phyloP scores from a whole-genome alignment of 2,797 vertebrate species.

The Helostoma temminkii region DNA sequence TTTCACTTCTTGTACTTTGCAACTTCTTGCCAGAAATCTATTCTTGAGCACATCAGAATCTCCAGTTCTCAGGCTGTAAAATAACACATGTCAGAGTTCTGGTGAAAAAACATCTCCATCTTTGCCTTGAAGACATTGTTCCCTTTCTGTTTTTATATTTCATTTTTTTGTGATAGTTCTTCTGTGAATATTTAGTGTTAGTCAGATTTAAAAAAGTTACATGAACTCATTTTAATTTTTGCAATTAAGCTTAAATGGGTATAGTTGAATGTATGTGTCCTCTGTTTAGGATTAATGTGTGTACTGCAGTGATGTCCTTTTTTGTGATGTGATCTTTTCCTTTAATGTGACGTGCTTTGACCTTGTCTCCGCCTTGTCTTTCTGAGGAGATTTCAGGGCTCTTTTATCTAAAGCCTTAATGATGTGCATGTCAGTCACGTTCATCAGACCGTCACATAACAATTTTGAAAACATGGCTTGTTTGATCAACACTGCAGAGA shows the following conservation, averaged over 20 bases:
- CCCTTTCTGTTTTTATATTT: neutral
- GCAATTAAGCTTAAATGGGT: neutral
- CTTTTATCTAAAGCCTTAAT: slow-evolving; percentile 53
- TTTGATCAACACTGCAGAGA: slow-evolving; percentile 48
- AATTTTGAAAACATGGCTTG: slow-evolving; percentile 39
- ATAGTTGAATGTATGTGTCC: neutral
- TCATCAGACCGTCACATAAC: slow-evolving; percentile 43
- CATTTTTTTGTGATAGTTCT: neutral
- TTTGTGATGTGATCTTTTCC: neutral
- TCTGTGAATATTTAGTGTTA: neutral
- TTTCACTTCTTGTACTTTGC: slow-evolving; percentile 27
- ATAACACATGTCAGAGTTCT: slow-evolving; percentile 22
- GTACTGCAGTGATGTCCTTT: neutral
- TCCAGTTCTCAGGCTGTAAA: slow-evolving; percentile 1
- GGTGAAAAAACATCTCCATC: neutral
- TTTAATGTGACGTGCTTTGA: slow-evolving; percentile 37
- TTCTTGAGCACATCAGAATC: slow-evolving; percentile 26
- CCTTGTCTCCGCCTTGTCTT: slow-evolving; percentile 11
- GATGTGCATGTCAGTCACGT: slow-evolving; percentile 23
- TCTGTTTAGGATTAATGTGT: neutral
- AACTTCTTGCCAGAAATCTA: slow-evolving; percentile 33
- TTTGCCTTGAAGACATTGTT: neutral
- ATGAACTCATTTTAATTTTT: neutral
- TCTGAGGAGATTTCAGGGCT: slow-evolving; percentile 15
- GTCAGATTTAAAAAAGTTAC: neutral